Base-by-base conservation (phyloP, 1,140 invertebrate species). In the Heliconius eleuchia region DNA sequence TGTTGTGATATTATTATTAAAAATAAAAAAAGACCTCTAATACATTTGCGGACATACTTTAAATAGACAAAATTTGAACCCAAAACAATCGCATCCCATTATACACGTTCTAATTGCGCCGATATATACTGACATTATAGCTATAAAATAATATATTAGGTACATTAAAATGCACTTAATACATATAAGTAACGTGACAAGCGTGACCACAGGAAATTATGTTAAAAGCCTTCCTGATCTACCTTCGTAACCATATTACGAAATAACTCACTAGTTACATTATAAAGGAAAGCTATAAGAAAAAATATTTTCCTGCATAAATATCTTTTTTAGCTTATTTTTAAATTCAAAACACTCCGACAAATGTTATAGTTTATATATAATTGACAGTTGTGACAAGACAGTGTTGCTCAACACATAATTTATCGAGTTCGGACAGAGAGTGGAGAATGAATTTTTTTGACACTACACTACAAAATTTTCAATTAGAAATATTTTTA, bases 161-260 rank as follows among this genome's bases (percentile, higher is more conserved):
- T 66, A 66, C 60, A 66, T 66, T 66, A 74, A 52, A 74, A 74
- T 74, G 73, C 42, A 52, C 42, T 52, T 52, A 55, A 30, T 30
- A 16, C 27, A 66, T 30, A 66, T 66, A 30, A 66, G 60, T 18
- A 16, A 66, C 60, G 13, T 66, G 60, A 66, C 60, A 66, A 23
- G 60, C 60, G 60, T 66, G 60, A 66, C 60, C 60, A 66, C 60
- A 66, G 60, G 60, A 66, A 66, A 66, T 66, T 66, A 66, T 66
- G 60, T 66, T 66, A 66, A 66, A 66, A 66, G 60, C 60, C 60
- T 66, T 66, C 60, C 60, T 66, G 60, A 66, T 66, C 60, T 66
- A 66, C 27, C 60, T 66, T 66, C 60, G 60, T 66, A 66, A 66
- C 60, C 27, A 30, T 66, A 30, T 66, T 66, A 66, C 60, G 27